These are phyloP conservation scores for Steinernema khuongi DNA, from an alignment of 1,140 invertebrate species.

Conservation along the genomic window DNA sequence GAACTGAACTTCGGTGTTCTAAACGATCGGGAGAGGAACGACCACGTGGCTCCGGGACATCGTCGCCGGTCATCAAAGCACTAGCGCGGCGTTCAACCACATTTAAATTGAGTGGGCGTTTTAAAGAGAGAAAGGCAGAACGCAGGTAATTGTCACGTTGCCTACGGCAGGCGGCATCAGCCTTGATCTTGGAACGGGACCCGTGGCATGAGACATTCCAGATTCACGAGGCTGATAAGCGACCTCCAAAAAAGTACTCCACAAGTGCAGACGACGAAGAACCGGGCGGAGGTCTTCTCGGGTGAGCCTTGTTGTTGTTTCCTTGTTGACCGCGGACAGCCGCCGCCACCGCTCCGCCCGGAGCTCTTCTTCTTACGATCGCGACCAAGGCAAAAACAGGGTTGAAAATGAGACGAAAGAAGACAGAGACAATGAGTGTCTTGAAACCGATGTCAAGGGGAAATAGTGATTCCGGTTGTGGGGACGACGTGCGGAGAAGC, in stretches of 20 bases:
- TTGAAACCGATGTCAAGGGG: neutral
- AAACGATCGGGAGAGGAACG: neutral
- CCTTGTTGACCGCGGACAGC: neutral
- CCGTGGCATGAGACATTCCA: neutral
- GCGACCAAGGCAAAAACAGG: neutral
- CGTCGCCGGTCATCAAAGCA: too few relatives aligned
- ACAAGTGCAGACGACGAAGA: neutral
- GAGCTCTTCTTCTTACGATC: neutral
- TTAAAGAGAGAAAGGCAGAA: too few relatives aligned
- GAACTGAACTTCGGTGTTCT: neutral
- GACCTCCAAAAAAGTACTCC: neutral
- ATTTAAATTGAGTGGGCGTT: too few relatives aligned
- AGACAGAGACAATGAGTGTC: neutral
- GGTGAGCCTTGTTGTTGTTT: neutral
- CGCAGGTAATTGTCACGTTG: neutral
- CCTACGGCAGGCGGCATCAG: neutral
- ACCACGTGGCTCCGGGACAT: neutral
- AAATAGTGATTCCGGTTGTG: neutral
- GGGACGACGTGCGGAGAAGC: neutral
- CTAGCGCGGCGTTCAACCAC: too few relatives aligned
- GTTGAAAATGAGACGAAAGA: neutral
- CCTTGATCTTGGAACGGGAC: neutral
- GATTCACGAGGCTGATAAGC: conserved; percentile 8
- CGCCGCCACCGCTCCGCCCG: neutral
- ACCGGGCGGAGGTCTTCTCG: neutral